A percentile compares a stretch with the other conserved stretches of the same genome.
Conservation (phyloP, 2,888 invertebrate genomes). For the Clusia tigrina region DNA sequence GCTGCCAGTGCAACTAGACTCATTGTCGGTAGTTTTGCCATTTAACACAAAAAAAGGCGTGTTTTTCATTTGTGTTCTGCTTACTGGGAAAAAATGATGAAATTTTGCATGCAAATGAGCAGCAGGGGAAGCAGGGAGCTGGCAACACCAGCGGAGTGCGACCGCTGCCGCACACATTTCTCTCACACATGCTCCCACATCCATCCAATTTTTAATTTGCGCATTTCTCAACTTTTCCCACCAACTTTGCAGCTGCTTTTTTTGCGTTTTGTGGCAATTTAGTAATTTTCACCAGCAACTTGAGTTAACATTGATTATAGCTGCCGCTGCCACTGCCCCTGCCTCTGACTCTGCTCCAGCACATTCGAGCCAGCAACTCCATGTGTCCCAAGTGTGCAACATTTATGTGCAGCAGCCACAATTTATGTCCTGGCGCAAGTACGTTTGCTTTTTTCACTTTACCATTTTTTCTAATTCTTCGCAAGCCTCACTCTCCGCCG, state of each 20-base stretch:
- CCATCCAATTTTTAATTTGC: slow-evolving; percentile 16
- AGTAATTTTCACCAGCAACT: slow-evolving; percentile 39
- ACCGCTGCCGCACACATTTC: not conserved
- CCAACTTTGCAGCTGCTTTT: not conserved
- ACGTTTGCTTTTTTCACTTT: slow-evolving; percentile 7
- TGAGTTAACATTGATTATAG: slow-evolving; percentile 47
- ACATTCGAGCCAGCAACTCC: not conserved
- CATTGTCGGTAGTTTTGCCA: not conserved
- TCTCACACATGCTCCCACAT: not conserved
- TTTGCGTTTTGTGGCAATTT: slow-evolving; percentile 14
- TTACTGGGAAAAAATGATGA: not conserved
- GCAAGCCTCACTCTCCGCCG: no score
- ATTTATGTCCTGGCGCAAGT: slow-evolving; percentile 4
- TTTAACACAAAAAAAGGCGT: slow-evolving; percentile 25
- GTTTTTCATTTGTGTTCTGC: not conserved
- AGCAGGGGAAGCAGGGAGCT: not conserved
- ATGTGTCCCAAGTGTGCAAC: slow-evolving; percentile 23
- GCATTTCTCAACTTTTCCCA: slow-evolving; percentile 22
- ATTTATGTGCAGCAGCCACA: slow-evolving; percentile 16
- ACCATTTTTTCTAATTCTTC: slow-evolving; percentile 12
- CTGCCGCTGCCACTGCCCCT: slow-evolving; percentile 22
- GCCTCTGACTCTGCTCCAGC: no score
- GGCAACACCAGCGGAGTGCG: not conserved
- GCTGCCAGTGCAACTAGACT: slow-evolving; percentile 2
- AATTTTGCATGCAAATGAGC: slow-evolving; percentile 10